Percentiles rank a stretch among this genome's conserved stretches.
Evolutionary conservation across 2,113 vertebrate species (phyloP).

Genomic region (Cranoglanis bouderius): DNA sequence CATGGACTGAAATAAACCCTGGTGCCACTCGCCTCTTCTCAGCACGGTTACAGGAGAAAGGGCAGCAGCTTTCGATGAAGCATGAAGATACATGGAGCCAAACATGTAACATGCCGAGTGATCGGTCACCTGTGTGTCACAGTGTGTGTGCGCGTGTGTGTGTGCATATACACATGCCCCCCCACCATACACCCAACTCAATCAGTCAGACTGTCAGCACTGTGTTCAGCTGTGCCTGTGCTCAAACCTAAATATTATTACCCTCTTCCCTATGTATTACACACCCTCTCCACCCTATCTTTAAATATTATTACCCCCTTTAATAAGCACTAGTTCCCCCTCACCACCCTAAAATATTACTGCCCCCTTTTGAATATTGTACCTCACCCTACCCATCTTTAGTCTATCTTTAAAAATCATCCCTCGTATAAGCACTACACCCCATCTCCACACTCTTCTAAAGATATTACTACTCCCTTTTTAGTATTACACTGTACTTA

Average conservation of each 20-base stretch:
- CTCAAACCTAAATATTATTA: slow-evolving; percentile 72
- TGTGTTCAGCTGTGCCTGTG: slow-evolving; percentile 66
- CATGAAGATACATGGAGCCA: not conserved
- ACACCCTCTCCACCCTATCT: slow-evolving; percentile 38
- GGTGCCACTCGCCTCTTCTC: not conserved
- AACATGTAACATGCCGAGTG: not conserved
- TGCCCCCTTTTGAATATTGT: not conserved
- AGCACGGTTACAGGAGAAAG: slow-evolving; percentile 7
- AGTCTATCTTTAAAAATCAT: slow-evolving; percentile 12
- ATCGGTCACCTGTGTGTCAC: not conserved
- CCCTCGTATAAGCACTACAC: not conserved
- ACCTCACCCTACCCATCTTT: not conserved
- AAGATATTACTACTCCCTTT: not conserved
- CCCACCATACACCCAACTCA: slow-evolving; percentile 51
- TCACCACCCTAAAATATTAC: slow-evolving; percentile 1
- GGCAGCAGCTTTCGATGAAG: not conserved
- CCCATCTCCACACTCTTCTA: not conserved
- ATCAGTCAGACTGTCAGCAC: slow-evolving; percentile 72
- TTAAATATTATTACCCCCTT: slow-evolving; percentile 50
- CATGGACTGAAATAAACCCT: slow-evolving; percentile 35
- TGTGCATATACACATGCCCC: not conserved
- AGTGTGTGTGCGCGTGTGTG: not conserved
- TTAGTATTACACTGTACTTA: slow-evolving; percentile 3
- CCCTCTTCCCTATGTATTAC: slow-evolving; percentile 60
- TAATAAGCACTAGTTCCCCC: slow-evolving; percentile 5